These are phyloP conservation scores for Neogale vison DNA, from an alignment of 2,113 vertebrate genomes.

Conservation along the genomic window DNA sequence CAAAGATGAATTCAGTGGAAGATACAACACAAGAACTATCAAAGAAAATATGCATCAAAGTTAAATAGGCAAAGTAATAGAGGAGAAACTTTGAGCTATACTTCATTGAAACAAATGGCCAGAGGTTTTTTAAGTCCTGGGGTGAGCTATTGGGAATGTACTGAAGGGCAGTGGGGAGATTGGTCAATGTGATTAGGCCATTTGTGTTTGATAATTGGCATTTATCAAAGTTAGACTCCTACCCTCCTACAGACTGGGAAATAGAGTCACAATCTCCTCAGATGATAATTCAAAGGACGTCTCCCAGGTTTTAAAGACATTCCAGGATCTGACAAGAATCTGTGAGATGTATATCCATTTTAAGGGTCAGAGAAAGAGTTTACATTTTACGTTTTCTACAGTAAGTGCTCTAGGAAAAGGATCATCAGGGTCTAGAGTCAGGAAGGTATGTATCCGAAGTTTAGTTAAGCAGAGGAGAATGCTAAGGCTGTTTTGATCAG, in stretches of 20 bases:
- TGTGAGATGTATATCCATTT: neutral
- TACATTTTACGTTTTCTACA: neutral
- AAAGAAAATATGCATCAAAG: neutral
- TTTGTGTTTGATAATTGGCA: neutral
- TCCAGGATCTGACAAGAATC: neutral
- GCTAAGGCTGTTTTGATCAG: neutral
- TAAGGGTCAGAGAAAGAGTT: neutral
- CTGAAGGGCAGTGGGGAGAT: too few relatives aligned
- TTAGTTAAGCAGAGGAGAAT: neutral
- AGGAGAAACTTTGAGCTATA: neutral
- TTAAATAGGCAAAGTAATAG: neutral
- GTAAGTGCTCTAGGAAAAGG: neutral
- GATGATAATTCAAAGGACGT: neutral
- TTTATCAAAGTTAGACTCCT: neutral
- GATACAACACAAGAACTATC: neutral
- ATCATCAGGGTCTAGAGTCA: neutral
- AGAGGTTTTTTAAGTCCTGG: neutral
- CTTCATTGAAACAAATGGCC: neutral
- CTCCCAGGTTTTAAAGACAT: neutral
- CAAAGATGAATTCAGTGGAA: neutral
- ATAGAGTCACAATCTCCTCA: neutral
- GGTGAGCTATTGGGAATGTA: neutral
- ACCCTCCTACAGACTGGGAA: accelerated
- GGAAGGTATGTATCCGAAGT: neutral
- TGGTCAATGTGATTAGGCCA: neutral